Base-by-base conservation (phyloP, 2,888 invertebrate genomes). In the Diarsia brunnea region DNA sequence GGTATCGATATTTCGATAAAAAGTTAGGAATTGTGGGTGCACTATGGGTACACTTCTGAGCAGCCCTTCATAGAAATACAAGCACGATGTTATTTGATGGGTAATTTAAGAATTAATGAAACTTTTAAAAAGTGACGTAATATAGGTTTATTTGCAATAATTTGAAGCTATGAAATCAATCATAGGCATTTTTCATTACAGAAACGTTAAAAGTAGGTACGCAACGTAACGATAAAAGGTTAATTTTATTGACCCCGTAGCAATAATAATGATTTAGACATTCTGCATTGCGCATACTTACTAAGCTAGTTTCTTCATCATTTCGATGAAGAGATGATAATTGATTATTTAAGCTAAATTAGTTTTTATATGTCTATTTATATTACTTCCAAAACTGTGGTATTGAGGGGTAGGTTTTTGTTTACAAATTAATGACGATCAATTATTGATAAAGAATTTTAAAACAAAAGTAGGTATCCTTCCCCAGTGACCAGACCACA, bases 1-100 rank as follows among this genome's bases (percentile, higher is more conserved):
- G 65, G 38, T 86, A 58, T 87, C 80, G 84, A 87, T 88, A 78
- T 87, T 69, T 58, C 31, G 49, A 73, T 38, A 4, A 49, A 70
- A 76, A 21, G 1, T 47, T 45, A 16, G 38, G 19, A 12, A 10
- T 19, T 4, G 14, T 43, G 8, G 43, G 43, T n/a, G 4, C 10
- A 60, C 27, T 10, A 19, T 58, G 16, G 58, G 27, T 27, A 58
- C 7, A 27, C 27, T 16, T 27, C 58, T 27, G 58, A 16, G 10
- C 0, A 31, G 19, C 1, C 19, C 60, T 60, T 60, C 0, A 10
- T 10, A 60, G 31, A 19, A 60, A 60, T 31, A 19, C 10, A 27
- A 4, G 2, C 1, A 16, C n/a, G 14, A 24, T 12, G n/a, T 5
- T 16, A 58, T 58, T 27, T 58, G 8, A 58, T 58, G 27, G 10